phyloP scores from a whole-genome alignment of 2,797 vertebrate genomes.

The Lophotriccus pileatus region DNA sequence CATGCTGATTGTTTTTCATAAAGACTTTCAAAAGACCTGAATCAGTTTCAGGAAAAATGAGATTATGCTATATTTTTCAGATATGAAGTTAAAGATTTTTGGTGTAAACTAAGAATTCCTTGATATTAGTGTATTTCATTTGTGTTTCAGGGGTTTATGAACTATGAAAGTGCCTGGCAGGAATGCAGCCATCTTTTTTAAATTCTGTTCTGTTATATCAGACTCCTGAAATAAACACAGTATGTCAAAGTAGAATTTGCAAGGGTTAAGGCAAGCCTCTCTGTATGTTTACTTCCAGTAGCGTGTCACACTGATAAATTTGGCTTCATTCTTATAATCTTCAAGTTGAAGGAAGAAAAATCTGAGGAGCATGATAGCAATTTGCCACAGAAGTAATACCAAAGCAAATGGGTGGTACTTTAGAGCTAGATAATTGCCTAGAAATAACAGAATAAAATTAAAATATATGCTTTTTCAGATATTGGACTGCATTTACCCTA shows the following conservation, averaged over 20 bases:
- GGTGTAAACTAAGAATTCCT: not conserved
- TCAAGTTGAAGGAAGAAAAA: not conserved
- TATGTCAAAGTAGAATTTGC: not conserved
- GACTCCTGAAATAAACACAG: not conserved
- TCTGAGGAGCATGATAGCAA: not conserved
- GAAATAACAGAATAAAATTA: not conserved
- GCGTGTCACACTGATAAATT: not conserved
- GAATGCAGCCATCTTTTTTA: not conserved
- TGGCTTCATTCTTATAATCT: not conserved
- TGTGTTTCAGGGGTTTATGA: not conserved
- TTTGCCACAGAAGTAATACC: not conserved
- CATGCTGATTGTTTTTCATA: not conserved
- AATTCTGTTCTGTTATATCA: not conserved
- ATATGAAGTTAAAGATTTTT: not conserved
- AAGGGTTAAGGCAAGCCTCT: not conserved
- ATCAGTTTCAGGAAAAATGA: not conserved
- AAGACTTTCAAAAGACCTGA: not conserved
- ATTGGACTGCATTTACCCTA: not conserved
- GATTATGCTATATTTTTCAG: not conserved
- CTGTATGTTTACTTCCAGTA: not conserved
- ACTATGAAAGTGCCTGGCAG: not conserved
- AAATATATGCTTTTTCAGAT: not conserved
- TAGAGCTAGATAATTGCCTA: not conserved
- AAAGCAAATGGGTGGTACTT: not conserved
- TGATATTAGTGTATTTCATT: not conserved